These are phyloP conservation scores for Xanthia togata DNA, from an alignment of 2,888 invertebrate genomes.

Conservation along the genomic window DNA sequence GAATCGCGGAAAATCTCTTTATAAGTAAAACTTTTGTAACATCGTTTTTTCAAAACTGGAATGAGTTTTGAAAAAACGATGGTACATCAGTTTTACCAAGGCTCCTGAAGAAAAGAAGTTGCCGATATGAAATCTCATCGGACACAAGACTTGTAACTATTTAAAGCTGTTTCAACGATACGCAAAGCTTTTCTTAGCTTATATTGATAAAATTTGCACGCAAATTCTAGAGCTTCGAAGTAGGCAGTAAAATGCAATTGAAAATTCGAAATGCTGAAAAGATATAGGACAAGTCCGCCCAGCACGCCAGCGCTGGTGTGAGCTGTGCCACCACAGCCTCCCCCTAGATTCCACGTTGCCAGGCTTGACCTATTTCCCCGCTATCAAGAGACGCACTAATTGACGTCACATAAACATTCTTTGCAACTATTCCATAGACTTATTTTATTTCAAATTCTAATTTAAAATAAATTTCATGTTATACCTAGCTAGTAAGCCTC, in stretches of 20 bases:
- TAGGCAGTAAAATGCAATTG: constrained; percentile 13
- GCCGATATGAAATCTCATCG: neutral
- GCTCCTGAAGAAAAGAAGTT: neutral
- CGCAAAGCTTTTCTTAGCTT: constrained; percentile 9
- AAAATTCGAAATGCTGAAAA: constrained; percentile 21
- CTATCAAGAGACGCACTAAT: constrained; percentile 56
- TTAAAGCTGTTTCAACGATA: neutral
- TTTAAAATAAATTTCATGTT: neutral
- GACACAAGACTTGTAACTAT: neutral
- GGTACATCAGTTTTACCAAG: neutral
- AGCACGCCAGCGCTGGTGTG: constrained; percentile 32
- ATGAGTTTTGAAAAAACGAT: too few relatives aligned
- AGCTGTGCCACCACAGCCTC: constrained; percentile 22
- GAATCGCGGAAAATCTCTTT: neutral
- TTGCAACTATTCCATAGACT: constrained; percentile 23
- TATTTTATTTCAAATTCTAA: neutral
- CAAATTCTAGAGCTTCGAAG: neutral
- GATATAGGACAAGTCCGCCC: constrained; percentile 26
- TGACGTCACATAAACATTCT: constrained; percentile 45
- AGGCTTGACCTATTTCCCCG: constrained; percentile 63
- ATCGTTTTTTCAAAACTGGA: neutral
- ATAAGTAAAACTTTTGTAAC: neutral
- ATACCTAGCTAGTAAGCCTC: neutral
- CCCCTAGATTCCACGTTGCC: constrained; percentile 25
- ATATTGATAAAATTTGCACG: neutral